Base-by-base conservation (phyloP, 2,888 invertebrate genomes). In the Didymodactylos carnosus region DNA sequence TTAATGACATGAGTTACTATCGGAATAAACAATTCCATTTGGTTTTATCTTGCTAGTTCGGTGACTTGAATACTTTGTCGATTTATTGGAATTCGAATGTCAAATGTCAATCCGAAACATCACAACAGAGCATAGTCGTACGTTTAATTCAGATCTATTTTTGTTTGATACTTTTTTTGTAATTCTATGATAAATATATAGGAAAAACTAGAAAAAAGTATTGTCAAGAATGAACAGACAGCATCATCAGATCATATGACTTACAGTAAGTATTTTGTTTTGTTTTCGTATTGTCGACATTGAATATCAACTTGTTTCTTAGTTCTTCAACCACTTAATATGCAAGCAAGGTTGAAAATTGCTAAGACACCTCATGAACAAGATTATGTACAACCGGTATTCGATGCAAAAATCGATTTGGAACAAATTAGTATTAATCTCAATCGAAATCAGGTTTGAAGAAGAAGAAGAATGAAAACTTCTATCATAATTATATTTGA, bases 331-430 rank as follows among this genome's bases (percentile, higher is more conserved):
- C 75, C 75, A 27, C n/a, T 62, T 3, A 43, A 53, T 69, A 51
- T 75, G 2, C 14, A 71, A 39, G 35, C 69, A 1, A 75, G 41
- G 39, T 41, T 43, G 46, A 23, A 39, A 19, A 62, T 75, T 35
- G 53, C 40, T 35, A 62, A 53, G 62, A 69, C 46, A 41, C 75
- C 75, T 11, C 40, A 25, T 11, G 25, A 71, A 75, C 35, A 62
- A 29, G 49, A 71, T 13, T 72, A 39, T 27, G 29, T 13, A 4
- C 41, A 11, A 27, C 75, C 75, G 19, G 23, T 72, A 27, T 62
- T 75, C 13, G 71, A 75, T 69, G 73, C 77, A 62, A 71, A 53
- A 14, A 76, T 72, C 14, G 70, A 43, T 53, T 46, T 75, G 16
- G 70, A 73, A 43, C 35, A 74, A 43, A 73, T 70, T 71, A 25